A percentile compares a stretch with the other conserved stretches of the same genome.
These are phyloP conservation scores for Larimichthys polyactis DNA, from an alignment of 2,113 vertebrate species.

Conservation along the genomic window DNA sequence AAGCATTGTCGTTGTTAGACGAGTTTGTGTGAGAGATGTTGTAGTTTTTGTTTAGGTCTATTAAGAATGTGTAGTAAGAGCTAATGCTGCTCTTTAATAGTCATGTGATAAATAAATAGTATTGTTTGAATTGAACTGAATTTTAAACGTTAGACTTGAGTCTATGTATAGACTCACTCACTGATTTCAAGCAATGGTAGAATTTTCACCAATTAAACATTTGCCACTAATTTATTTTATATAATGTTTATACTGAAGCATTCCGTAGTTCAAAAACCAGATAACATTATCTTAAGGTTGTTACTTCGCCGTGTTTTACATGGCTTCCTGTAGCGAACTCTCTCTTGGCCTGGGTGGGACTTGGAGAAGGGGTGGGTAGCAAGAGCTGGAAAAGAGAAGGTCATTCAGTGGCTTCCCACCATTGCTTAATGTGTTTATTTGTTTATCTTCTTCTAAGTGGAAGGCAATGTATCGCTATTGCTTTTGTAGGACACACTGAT, in stretches of 20 bases:
- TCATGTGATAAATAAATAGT: too few species aligned
- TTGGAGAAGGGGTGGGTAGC: neutral
- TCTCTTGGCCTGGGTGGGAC: neutral
- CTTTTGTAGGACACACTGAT: neutral
- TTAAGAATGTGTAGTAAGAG: too few species aligned
- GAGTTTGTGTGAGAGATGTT: neutral
- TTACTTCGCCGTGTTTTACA: neutral
- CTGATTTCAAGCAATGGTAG: neutral
- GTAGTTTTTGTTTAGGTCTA: too few species aligned
- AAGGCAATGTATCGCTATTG: neutral
- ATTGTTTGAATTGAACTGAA: too few species aligned
- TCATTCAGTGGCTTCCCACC: neutral
- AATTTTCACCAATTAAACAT: neutral
- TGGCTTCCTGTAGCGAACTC: neutral
- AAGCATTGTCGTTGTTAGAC: neutral
- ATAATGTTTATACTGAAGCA: neutral
- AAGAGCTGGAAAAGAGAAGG: neutral
- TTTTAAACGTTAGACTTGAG: too few species aligned
- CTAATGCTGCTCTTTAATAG: too few species aligned
- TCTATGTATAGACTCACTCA: neutral
- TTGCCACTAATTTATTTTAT: neutral
- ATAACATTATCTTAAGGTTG: neutral
- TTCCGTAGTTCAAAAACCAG: neutral
- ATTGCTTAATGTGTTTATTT: neutral
- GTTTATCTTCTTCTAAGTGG: conserved; percentile 9